Evolutionary conservation across 2,888 invertebrate genomes (phyloP), one percentile per base, ranked within the genome.

Genomic region (Hirtodrosophila trivittata): DNA sequence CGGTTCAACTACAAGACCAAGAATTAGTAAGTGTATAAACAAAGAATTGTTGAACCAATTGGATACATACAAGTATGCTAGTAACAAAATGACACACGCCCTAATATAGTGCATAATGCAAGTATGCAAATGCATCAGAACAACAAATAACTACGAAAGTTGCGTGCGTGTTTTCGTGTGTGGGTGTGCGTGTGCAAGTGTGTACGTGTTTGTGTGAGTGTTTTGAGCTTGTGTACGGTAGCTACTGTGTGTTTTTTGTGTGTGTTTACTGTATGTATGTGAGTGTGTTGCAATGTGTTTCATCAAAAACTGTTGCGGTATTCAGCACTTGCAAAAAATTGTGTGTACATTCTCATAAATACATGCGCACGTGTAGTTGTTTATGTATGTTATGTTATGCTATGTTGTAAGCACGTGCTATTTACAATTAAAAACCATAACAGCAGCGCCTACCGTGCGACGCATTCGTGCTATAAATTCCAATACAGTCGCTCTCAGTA

Each of bases 1-100:
- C 75, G 71, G 74, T 75, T 75, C 75, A 72, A 52, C 75, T 65
- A 71, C 75, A 75, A 75, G 75, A 63, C 64, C 75, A 62, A 59
- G 71, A 75, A 75, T 75, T 68, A 64, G 75, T 75, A 75, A 75
- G 75, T 75, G 67, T 10, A 66, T 54, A 70, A 73, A 62, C 62
- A 55, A 46, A 46, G 50, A 67, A 54, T 62, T 72, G 52, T 72
- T 70, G 21, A 66, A 54, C 46, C 67, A 62, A 72, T 70, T 62
- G 57, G 56, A 57, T 46, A 52, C 30, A 72, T 56, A 66, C 33
- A 49, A 39, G 33, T 41, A 43, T 45, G 64, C 33, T 49, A 51
- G 35, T 10, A 51, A 55, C 62, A 33, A 63, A 45, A 55, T 56
- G 56, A 52, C 56, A 57, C 26, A 51, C 56, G 42, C 50, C 41